Conservation (phyloP, 1,140 invertebrate genomes). For the Panulirus ornatus region DNA sequence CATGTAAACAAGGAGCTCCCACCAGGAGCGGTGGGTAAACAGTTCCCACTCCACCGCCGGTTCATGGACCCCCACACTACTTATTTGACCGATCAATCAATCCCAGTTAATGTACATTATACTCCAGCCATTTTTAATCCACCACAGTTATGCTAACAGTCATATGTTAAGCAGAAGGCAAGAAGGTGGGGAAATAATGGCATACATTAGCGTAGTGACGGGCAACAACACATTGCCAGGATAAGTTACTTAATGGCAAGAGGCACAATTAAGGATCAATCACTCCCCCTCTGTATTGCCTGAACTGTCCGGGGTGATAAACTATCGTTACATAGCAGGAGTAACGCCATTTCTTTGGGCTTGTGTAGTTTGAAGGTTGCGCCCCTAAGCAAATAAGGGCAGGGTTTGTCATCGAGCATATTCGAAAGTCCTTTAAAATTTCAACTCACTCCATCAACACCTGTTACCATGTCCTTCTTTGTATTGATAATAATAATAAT, state of each 20-base stretch:
- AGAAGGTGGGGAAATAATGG: too few species aligned
- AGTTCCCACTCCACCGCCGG: neutral
- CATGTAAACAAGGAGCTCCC: neutral
- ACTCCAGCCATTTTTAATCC: neutral
- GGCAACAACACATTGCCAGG: too few species aligned
- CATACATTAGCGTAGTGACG: too few species aligned
- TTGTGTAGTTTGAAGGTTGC: neutral
- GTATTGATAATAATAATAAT: too few species aligned
- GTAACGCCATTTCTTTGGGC: neutral
- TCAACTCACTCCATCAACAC: neutral
- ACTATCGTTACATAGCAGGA: too few species aligned
- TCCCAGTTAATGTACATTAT: neutral
- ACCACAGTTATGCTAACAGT: neutral
- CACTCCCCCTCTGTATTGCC: too few species aligned
- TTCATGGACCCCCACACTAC: neutral
- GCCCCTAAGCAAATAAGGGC: neutral
- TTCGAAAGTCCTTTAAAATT: neutral
- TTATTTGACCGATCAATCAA: neutral
- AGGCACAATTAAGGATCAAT: too few species aligned
- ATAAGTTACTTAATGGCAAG: too few species aligned
- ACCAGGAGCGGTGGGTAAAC: neutral
- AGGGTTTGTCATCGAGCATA: neutral
- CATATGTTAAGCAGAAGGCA: too few species aligned
- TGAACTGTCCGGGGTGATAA: too few species aligned
- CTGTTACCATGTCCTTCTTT: neutral